These are phyloP conservation scores for Sinocyclocheilus grahami DNA, from an alignment of 2,113 vertebrate species.

Conservation along the genomic window DNA sequence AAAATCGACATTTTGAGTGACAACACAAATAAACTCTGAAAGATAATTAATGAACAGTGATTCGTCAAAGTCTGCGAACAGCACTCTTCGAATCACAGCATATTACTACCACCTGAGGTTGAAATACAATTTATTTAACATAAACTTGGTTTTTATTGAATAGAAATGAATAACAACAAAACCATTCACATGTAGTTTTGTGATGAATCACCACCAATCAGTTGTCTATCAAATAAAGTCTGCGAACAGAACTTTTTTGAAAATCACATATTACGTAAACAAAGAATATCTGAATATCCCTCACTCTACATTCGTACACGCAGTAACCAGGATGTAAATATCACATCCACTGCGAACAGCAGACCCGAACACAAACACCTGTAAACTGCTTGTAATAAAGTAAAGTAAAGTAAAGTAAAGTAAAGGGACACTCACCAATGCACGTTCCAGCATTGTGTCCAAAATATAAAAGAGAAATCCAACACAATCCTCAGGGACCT, in stretches of 20 bases:
- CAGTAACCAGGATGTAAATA: too few species aligned
- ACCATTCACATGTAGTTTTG: background rate
- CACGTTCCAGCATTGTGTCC: background rate
- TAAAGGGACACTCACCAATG: background rate
- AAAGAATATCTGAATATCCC: background rate
- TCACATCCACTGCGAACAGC: background rate
- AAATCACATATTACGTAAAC: too few species aligned
- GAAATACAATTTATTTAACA: too few species aligned
- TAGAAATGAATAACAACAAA: background rate
- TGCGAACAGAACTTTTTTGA: too few species aligned
- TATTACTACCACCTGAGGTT: background rate
- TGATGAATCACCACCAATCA: background rate
- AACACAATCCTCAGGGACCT: background rate
- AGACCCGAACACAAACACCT: background rate
- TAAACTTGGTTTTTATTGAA: background rate
- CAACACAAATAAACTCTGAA: background rate
- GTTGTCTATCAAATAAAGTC: background rate
- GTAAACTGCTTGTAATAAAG: background rate
- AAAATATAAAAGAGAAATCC: background rate
- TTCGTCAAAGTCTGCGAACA: background rate
- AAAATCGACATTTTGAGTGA: too few species aligned
- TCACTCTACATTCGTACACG: too few species aligned
- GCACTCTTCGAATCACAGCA: background rate
- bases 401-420: background rate
- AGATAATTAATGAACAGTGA: too few species aligned